Evolutionary conservation across 2,888 invertebrate species (phyloP), one percentile per base, ranked within the genome.

Genomic region (Rhagonycha lutea): DNA sequence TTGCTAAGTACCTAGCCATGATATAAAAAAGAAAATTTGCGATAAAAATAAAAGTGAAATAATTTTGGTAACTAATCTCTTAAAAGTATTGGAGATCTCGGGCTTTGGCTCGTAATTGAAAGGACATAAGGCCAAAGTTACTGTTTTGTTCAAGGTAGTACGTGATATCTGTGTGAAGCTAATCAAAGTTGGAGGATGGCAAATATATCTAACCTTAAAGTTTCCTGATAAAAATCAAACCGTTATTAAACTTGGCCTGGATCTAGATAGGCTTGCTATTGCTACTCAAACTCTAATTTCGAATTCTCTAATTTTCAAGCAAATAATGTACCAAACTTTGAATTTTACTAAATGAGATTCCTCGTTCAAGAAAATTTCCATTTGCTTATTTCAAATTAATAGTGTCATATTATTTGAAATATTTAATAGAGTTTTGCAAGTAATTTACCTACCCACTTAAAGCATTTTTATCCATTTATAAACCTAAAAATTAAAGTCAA

Each of bases 171-270:
- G 72, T 75, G 77, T 74, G 77, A 72, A 77, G 74, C 77, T 77
- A 77, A 77, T 77, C 77, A 78, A 78, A 78, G 78, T 78, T 78
- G 68, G 75, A 65, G 73, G 75, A 68, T 73, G 72, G 72, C 72
- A 77, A 77, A 77, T 77, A 77, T 75, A 77, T 77, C 76, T 75
- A 75, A 69, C 78, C 75, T 73, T 73, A 78, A 78, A 78, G 78
- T 78, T 78, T 75, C 75, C 75, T 77, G 78, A 78, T 78, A 78
- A 78, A 78, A 78, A 78, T 78, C 78, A 78, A 78, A 78, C 78
- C 72, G 78, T 78, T 78, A 78, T 78, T 78, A 75, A 78, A 78
- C 73, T 75, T 75, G 72, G 73, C 75, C 72, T 72, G 77, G 74
- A 74, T 74, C 77, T 74, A 75, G 77, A 77, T 77, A 74, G 77